These are phyloP conservation scores for Excalfactoria chinensis DNA, from an alignment of 2,113 vertebrate genomes.

Conservation along the genomic window DNA sequence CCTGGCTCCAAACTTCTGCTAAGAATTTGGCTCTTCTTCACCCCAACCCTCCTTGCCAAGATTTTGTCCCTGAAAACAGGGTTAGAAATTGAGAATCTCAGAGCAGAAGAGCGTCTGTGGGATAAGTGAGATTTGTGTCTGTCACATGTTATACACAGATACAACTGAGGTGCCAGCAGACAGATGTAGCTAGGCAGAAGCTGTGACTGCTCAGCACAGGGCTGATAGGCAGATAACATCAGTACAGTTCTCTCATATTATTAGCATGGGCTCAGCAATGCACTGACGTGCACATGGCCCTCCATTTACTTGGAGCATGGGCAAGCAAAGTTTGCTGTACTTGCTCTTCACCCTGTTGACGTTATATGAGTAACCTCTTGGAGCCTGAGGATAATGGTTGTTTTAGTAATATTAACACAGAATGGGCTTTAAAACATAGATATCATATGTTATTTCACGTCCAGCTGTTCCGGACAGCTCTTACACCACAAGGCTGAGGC, in stretches of 20 bases:
- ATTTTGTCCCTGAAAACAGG: neutral
- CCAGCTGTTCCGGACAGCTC: neutral
- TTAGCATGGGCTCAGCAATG: neutral
- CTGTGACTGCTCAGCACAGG: neutral
- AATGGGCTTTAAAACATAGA: neutral
- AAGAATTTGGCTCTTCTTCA: conserved; percentile 26
- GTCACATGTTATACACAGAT: accelerated
- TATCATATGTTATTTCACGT: neutral
- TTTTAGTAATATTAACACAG: neutral
- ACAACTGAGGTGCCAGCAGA: neutral
- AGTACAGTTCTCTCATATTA: accelerated
- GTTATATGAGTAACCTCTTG: accelerated
- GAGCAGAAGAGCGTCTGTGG: neutral
- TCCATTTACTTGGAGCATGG: neutral
- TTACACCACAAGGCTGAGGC: neutral
- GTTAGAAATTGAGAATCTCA: neutral
- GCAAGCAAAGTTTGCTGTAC: neutral
- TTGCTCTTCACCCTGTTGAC: accelerated
- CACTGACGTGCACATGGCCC: neutral
- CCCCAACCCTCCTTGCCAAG: neutral
- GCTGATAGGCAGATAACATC: neutral
- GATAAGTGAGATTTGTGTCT: neutral
- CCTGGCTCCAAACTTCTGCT: conserved; percentile 37
- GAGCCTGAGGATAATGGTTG: neutral
- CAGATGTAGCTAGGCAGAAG: neutral